These are phyloP conservation scores for Amphimedon queenslandica DNA, from an alignment of 37 sponge, comb jelly and placozoan genomes.

Conservation along the genomic window DNA sequence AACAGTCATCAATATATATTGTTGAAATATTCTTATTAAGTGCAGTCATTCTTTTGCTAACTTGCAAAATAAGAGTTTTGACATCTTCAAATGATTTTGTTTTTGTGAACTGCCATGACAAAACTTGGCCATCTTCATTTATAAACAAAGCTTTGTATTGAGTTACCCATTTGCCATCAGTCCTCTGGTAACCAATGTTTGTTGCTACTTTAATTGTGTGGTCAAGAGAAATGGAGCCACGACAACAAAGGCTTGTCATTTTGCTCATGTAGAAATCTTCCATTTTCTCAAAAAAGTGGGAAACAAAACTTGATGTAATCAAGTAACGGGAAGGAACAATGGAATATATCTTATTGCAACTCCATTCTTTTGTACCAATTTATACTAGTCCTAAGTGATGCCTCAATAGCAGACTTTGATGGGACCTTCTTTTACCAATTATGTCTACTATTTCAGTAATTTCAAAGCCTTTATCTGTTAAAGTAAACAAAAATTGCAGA, in stretches of 20 bases:
- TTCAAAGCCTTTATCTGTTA: too few relatives aligned
- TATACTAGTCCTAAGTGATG: too few relatives aligned
- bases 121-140: slow-evolving; percentile 17
- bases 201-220: slow-evolving; percentile 35
- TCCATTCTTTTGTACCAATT: too few relatives aligned
- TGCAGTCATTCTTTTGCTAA: not conserved
- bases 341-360: too few relatives aligned
- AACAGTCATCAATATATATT: slow-evolving; percentile 1
- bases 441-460: too few relatives aligned
- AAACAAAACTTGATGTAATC: too few relatives aligned
- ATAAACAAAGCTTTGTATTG: slow-evolving; percentile 37
- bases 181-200: slow-evolving; percentile 23
- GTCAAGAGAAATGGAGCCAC: slow-evolving; percentile 1
- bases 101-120: slow-evolving; percentile 43
- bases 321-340: too few relatives aligned
- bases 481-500: too few relatives aligned
- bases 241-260: not conserved
- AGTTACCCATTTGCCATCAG: slow-evolving; percentile 27
- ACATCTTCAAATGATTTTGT: not conserved
- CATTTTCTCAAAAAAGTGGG: too few relatives aligned
- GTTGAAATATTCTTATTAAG: not conserved
- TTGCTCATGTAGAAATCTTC: too few relatives aligned
- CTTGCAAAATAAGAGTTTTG: not conserved
- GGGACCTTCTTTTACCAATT: too few relatives aligned
- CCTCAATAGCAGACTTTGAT: too few relatives aligned